Evolutionary conservation across 2,113 vertebrate species (phyloP), one percentile per base, ranked within the genome.

Genomic region (Antennarius striatus): DNA sequence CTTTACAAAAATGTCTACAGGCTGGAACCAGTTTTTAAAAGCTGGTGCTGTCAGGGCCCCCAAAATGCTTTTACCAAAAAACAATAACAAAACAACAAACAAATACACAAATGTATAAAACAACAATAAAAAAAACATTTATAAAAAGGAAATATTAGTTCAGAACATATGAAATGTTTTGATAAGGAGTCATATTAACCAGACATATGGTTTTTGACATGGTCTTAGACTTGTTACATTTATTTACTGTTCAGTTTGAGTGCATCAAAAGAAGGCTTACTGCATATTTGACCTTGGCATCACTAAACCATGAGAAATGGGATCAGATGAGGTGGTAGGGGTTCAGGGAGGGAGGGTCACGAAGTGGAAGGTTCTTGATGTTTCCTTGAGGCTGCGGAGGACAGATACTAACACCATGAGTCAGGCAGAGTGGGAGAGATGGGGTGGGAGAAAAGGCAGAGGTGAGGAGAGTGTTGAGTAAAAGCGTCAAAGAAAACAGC

Each of bases 371-470:
- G 54, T 59, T 50, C 58, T 13, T 56, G 36, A 61, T 45, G 28
- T 51, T 58, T 51, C 53, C 15, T 69, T 15, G 3, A 66, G 60
- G 63, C 59, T 77, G 13, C 36, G 47, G 52, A 36, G 56, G 59
- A 56, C 62, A 79, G 49, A 58, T n/a, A 47, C 54, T 68, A 71
- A 70, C 58, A 57, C 58, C n/a, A 45, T 62, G 56, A 76, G 72
- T 83, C 54, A 70, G 68, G 75, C 2, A 10, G 10, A 14, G 36
- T 1, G 4, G 2, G 30, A 17, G 30, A 66, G 2, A 45, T 1
- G 0, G 52, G 22, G 64, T 56, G 36, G 22, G 53, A 28, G 30
- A 68, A 55, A 60, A 60, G 51, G 15, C 49, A 49, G 8, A 0
- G 52, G 29, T 66, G 52, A 16, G 16, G 28, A 49, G 57, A 61